Base-by-base conservation (phyloP, 2,888 invertebrate genomes). In the Polylopha cassiicola region DNA sequence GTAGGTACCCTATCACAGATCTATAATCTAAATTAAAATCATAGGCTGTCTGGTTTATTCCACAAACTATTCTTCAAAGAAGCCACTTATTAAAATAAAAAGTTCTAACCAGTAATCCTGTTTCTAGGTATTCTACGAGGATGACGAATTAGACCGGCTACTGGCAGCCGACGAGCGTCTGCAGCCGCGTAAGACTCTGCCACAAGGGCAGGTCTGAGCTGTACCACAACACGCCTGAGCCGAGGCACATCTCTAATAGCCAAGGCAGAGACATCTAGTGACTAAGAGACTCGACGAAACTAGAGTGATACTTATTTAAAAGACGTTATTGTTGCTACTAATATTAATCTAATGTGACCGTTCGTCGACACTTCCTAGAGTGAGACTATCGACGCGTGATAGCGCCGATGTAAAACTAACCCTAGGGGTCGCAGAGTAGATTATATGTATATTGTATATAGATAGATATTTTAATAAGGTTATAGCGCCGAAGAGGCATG, bases 121-220 rank as follows among this genome's bases (percentile, higher is more conserved):
- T n/a, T n/a, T n/a, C n/a, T n/a, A 90, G 16, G 92, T 92, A 20
- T 93, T 91, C 73, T 92, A 93, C 72, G 90, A 90, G 58, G 90
- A 92, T 65, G 90, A 91, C 37, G 90, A 92, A 56, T 80, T 94
- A 36, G 93, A 94, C 64, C 88, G 89, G 24, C 79, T 93, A 48
- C 82, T 93, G 54, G 75, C 78, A 7, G 74, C 65, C 37, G 79
- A 80, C 66, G 75, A 70, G 46, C 74, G 77, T 34, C 58, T 72
- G 44, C 53, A 51, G 44, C 59, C 60, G 31, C 46, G 44, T 48
- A 61, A 61, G 50, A 52, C 55, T 44, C 58, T 46, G 37, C 45
- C 39, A 20, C 23, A 13, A 6, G 43, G 27, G 4, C 39, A 23
- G 13, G 44, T 30, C 7, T 39, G 33, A 44, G 23, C 38, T n/a